Evolutionary conservation across 2,888 invertebrate species (phyloP), one percentile per base, ranked within the genome.

Genomic region (Tipula lateralis): DNA sequence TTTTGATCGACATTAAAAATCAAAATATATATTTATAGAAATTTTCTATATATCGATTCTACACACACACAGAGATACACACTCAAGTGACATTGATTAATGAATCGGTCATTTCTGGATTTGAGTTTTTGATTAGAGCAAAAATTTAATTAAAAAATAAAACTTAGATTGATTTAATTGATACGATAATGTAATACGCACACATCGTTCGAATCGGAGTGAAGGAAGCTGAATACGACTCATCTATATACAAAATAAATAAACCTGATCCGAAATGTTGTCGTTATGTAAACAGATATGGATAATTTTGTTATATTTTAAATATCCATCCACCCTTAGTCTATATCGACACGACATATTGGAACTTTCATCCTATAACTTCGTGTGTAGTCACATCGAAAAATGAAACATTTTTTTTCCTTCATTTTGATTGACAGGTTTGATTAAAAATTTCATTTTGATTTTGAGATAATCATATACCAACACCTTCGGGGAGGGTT

Each of bases 71-170:
- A 16, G 0, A n/a, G 3, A 44, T n/a, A n/a, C n/a, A 44, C 44
- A 44, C n/a, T n/a, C 2, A 44, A 24, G 66, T 66, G 66, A 66
- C 66, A 66, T 66, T 66, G 66, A 66, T 66, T 66, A 66, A 66
- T 66, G 66, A 66, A 66, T 66, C 66, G 66, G 66, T 66, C 66
- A 66, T 24, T 66, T 66, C 66, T 66, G 66, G 66, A 66, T 66
- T 66, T 66, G 66, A 66, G 66, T 66, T 66, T 66, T 66, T 66
- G 66, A 66, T 66, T 66, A 66, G 66, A 66, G 66, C 24, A n/a
- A n/a, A 66, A 66, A 19, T 66, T 66, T 66, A 66, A 66, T 66
- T 66, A 66, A 66, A 50, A 66, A 24, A 66, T 9, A 66, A 66
- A 66, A 24, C 19, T 66, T 66, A 66, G 66, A 66, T 66, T 66